These are phyloP conservation scores for Drosophila crucigera DNA, from an alignment of 2,888 invertebrate species.

Conservation along the genomic window DNA sequence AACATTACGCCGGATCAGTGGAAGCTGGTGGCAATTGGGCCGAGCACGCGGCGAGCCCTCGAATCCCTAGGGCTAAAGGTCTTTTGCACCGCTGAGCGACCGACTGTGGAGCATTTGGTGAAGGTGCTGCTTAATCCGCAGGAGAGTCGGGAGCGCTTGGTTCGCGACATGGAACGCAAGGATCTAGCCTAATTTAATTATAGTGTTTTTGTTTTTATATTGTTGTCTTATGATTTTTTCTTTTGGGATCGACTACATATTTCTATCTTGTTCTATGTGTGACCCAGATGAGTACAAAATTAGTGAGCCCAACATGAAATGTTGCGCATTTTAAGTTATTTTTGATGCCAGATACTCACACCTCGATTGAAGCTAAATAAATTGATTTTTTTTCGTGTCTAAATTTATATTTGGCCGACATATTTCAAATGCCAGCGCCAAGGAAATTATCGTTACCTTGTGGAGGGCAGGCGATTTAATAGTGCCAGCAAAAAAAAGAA, in stretches of 20 bases:
- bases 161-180: constrained; percentile 47
- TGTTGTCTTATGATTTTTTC: constrained; percentile 8
- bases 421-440: constrained; percentile 33
- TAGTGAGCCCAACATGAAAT: constrained; percentile 59
- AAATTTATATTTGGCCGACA: constrained; percentile 54
- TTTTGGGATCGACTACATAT: constrained; percentile 11
- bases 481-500: not conserved
- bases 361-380: constrained; percentile 57
- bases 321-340: constrained; percentile 55
- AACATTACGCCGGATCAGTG: constrained; percentile 78
- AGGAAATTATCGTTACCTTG: constrained; percentile 1
- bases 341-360: constrained; percentile 46
- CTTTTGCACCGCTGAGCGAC: constrained; percentile 86
- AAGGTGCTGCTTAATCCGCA: constrained; percentile 84
- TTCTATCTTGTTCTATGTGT: constrained; percentile 30
- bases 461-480: constrained; percentile 12
- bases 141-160: constrained; percentile 73
- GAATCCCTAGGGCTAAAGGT: constrained; percentile 85
- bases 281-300: constrained; percentile 69
- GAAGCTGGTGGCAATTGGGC: constrained; percentile 87
- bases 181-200: constrained; percentile 29
- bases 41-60: constrained; percentile 87
- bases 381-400: constrained; percentile 35
- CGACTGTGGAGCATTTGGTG: constrained; percentile 86
- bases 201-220: not conserved